Evolutionary conservation across 2,888 invertebrate genomes (phyloP), one percentile per base, ranked within the genome.

Genomic region (Aporophyla nigra): DNA sequence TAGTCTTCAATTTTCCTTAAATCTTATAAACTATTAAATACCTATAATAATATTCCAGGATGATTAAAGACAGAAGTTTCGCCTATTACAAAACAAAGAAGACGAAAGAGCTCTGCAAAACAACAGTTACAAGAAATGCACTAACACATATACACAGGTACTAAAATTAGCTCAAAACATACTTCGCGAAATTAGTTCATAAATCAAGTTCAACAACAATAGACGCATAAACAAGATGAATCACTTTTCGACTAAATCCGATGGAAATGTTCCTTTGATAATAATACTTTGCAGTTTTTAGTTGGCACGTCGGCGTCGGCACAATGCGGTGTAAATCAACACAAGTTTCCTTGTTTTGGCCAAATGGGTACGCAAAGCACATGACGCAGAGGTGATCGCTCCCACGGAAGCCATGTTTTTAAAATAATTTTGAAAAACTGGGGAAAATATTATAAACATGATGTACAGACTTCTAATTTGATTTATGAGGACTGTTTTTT

Each of bases 271-370:
- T 71, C 71, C 12, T 58, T 74, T 71, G 10, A 69, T 58, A 73
- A 69, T 54, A 81, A 65, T 68, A 70, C 66, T 68, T 73, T 56
- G 71, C 78, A 79, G 54, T 74, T 76, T 80, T 87, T 78, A 68
- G 71, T 72, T 54, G 74, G 71, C 78, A 88, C 80, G 75, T 76
- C 53, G n/a, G n/a, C n/a, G 70, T 76, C 53, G 70, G 74, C 79
- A 88, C 86, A 88, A 84, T 86, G 83, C 83, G 40, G 84, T 80
- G 78, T 90, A 89, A 90, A 90, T 89, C 89, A 89, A 84, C 84
- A 82, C 71, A 69, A 82, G 70, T 85, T 85, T 80, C 81, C 85
- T 85, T 89, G 86, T 90, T 88, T 86, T 87, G 86, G 79, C 66
- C 51, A 89, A 88, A 86, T 84, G 84, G 81, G 71, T 69, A 76